These are phyloP conservation scores for Ernsta delagoae DNA, from an alignment of 2,888 invertebrate genomes.

Conservation along the genomic window DNA sequence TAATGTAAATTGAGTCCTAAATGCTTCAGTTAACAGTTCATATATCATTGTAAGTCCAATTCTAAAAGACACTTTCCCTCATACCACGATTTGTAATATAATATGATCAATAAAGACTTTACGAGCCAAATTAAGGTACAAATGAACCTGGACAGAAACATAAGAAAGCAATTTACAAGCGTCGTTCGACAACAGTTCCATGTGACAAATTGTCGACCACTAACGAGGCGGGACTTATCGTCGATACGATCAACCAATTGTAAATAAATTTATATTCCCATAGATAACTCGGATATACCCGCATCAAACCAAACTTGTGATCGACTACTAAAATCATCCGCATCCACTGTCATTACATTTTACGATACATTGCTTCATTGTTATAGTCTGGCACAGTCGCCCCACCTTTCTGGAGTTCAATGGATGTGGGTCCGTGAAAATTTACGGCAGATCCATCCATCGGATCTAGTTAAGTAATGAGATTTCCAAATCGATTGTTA, in stretches of 20 bases:
- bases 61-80: neutral
- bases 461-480: constrained; percentile 38
- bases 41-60: neutral
- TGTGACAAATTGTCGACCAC: constrained; percentile 50
- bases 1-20: neutral
- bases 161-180: constrained; percentile 47
- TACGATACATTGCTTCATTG: constrained; percentile 37
- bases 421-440: constrained; percentile 19
- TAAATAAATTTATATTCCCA: constrained; percentile 50
- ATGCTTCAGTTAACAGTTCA: neutral
- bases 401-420: constrained; percentile 16
- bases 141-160: constrained; percentile 34
- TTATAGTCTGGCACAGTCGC: neutral
- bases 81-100: constrained; percentile 4
- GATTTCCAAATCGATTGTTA: constrained; percentile 46
- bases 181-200: constrained; percentile 44
- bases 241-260: constrained; percentile 47
- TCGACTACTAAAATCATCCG: too few species aligned
- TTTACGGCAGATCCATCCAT: constrained; percentile 18
- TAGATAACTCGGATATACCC: constrained; percentile 48
- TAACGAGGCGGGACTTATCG: constrained; percentile 49
- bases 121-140: constrained; percentile 24
- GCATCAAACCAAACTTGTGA: constrained; percentile 47
- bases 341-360: too few species aligned
- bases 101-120: constrained; percentile 15